Evolutionary conservation across 2,113 vertebrate genomes (phyloP), one percentile per base, ranked within the genome.

Genomic region (Globicephala melas): DNA sequence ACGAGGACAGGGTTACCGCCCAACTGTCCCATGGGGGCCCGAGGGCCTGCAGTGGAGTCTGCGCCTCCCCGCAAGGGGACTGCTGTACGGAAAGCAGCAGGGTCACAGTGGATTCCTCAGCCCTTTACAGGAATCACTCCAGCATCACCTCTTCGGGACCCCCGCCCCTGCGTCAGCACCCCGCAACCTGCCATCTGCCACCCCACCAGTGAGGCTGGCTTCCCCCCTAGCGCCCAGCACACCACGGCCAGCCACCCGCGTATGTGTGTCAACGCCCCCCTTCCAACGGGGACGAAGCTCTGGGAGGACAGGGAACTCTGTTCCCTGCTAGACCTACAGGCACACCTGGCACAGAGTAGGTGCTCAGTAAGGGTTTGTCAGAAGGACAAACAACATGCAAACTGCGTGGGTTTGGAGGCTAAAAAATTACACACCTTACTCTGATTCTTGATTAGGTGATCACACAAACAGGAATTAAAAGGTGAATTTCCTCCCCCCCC

Each of bases 191-290:
- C 63, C 88, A 28, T 6, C 65, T 44, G 10, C 60, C 2, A 0
- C 25, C 33, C n/a, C 20, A 6, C 8, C 31, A 2, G 47, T 4
- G 7, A 3, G 5, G 3, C 9, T 1, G 13, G 2, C 15, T 68
- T 21, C 14, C 44, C 11, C 1, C 2, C 1, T 0, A 1, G 17
- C 0, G 0, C 53, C 31, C 20, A 17, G 2, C 0, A 2, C 21
- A 14, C 17, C 1, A 0, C 0, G 7, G 55, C 55, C 55, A 58
- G 55, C 55, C 8, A 2, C 53, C 63, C 53, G 23, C 0, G 0
- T 2, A 11, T 1, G 6, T 17, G 17, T 71, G n/a, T 12, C n/a
- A 71, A 11, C 20, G 12, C 10, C 76, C 33, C 10, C 21, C 68
- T 53, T 53, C 53, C 53, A 53, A 17, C 50, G 1, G 1, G 41